Base-by-base conservation (phyloP, 2,113 vertebrate genomes). In the Axis porcinus region DNA sequence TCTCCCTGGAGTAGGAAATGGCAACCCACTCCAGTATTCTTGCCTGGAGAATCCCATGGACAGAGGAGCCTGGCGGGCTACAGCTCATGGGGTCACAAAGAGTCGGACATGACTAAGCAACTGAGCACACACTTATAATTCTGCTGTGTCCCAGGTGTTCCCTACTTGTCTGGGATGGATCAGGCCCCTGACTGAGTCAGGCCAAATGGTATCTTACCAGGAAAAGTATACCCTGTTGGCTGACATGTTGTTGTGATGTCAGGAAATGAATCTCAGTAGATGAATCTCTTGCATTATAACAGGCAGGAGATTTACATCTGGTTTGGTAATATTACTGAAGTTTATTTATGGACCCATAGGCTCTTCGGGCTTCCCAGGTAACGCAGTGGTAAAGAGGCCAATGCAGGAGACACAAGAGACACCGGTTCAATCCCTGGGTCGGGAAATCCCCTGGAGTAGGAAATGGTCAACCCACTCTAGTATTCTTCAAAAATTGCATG, bases 291-390 rank as follows among this genome's bases (percentile, higher is more conserved):
- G 19, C 13, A 67, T 54, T 96, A 33, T 67, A 95, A 82, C 19
- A 93, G 55, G 81, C 36, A 76, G 25, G 54, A 92, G 36, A 82
- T 36, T 70, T 86, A 84, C 9, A 76, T 76, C 23, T 57, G 25
- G 25, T 96, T 93, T 89, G 47, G 47, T 96, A 16, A 60, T 82
- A 54, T 82, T 96, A 82, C 47, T 30, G 76, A 93, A 95, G 33
- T 82, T 90, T 95, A n/a, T 74, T 95, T 95, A 62, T 90, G 30
- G 3, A 52, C 6, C 11, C 47, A 92, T 36, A 40, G 67, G 19
- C 19, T 74, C 45, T 92, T 86, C 2, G 12, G 58, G 58, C 58
- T 62, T 62, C 28, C 28, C 58, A 76, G 70, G 70, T 43, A 40
- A 27, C 0, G 12, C 70, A 27, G 21, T 43, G 70, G 12, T 76